phyloP scores from a whole-genome alignment of 2,888 invertebrate species.

The Dryobotodes eremita region DNA sequence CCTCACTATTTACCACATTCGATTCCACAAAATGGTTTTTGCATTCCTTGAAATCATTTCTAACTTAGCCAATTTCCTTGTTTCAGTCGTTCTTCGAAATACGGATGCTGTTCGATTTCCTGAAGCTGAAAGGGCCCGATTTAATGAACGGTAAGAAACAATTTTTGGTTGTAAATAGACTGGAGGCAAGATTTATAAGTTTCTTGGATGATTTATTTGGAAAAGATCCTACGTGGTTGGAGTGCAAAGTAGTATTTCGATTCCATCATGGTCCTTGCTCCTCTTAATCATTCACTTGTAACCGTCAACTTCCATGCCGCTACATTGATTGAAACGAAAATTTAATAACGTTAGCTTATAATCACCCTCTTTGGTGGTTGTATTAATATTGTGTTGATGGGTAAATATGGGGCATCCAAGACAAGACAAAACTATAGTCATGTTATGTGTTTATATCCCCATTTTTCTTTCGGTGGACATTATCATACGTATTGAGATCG shows the following conservation, averaged over 20 bases:
- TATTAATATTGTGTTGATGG: neutral
- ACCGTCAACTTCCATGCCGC: neutral
- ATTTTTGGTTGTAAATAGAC: slow-evolving; percentile 52
- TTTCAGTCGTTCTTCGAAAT: slow-evolving; percentile 63
- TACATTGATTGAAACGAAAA: neutral
- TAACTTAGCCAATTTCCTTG: slow-evolving; percentile 69
- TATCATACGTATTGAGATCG: no score
- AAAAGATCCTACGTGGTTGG: slow-evolving; percentile 22
- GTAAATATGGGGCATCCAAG: neutral
- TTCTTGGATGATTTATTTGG: slow-evolving; percentile 33
- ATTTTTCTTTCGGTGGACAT: neutral
- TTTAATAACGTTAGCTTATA: neutral
- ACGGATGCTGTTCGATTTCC: slow-evolving; percentile 65
- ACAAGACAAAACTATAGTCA: no score
- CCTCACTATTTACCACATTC: slow-evolving; percentile 13
- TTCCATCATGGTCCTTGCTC: neutral
- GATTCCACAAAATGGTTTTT: slow-evolving; percentile 36
- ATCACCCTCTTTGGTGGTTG: neutral
- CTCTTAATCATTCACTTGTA: neutral
- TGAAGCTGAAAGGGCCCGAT: slow-evolving; percentile 54
- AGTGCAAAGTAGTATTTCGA: neutral
- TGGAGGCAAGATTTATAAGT: slow-evolving; percentile 32
- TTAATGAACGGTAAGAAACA: slow-evolving; percentile 67
- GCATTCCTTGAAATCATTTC: slow-evolving; percentile 41
- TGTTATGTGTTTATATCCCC: neutral